Conservation (phyloP, 2,113 vertebrate genomes). For the Gopherus flavomarginatus region DNA sequence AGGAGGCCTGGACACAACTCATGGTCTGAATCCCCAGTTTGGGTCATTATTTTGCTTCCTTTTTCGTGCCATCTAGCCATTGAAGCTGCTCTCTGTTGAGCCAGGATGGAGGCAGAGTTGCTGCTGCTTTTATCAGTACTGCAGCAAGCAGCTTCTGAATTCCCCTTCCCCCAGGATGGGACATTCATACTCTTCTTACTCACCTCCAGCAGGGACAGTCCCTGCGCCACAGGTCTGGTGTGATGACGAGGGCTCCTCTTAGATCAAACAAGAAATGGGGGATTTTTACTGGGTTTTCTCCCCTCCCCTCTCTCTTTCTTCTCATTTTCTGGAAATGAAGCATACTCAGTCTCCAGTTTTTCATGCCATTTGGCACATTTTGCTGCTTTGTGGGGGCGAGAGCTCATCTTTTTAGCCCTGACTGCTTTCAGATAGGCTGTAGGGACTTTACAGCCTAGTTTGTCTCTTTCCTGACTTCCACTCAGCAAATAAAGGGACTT, state of each 20-base stretch:
- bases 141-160: background rate
- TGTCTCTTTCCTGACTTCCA: background rate
- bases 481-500: background rate
- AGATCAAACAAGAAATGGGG: background rate
- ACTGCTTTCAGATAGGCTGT: background rate
- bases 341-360: background rate
- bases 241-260: background rate
- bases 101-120: background rate
- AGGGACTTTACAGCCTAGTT: background rate
- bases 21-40: background rate
- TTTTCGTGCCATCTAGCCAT: background rate
- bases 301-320: background rate
- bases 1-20: no score
- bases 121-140: slow-evolving; percentile 19
- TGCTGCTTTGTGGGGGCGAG: background rate
- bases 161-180: slow-evolving; percentile 26
- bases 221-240: fast-evolving
- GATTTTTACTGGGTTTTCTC: slow-evolving; percentile 20
- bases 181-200: background rate
- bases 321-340: slow-evolving; percentile 45
- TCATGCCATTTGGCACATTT: background rate
- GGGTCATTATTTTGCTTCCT: no score
- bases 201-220: slow-evolving; percentile 24
- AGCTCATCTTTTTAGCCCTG: background rate
- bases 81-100: background rate